These are phyloP conservation scores for Cybosia mesomella DNA, from an alignment of 2,888 invertebrate species.

Conservation along the genomic window DNA sequence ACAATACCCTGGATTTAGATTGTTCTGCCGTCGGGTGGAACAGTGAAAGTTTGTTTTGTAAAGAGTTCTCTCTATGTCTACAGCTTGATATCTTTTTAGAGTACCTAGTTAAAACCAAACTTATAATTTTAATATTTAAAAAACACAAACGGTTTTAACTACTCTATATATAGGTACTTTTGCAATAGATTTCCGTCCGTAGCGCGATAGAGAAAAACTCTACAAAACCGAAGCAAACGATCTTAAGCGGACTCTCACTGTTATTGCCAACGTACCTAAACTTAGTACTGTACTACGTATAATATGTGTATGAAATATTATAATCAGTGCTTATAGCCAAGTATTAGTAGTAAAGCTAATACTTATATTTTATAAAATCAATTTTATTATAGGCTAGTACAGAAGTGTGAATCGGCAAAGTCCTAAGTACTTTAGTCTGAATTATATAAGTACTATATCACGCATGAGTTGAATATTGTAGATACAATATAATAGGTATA, in stretches of 20 bases:
- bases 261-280: no score
- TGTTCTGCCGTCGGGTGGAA: background rate
- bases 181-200: no score
- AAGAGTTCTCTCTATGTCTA: background rate
- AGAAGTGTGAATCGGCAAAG: constrained; percentile 29
- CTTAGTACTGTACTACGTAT: no score
- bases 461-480: constrained; percentile 33
- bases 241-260: no score
- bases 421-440: constrained; percentile 48
- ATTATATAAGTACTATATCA: constrained; percentile 50
- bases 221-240: no score
- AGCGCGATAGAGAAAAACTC: background rate
- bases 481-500: background rate
- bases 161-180: background rate
- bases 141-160: background rate
- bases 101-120: background rate
- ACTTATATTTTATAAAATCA: constrained; percentile 29
- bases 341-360: constrained; percentile 47
- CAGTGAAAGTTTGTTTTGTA: background rate
- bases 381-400: constrained; percentile 15
- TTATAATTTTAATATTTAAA: background rate
- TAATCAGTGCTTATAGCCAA: constrained; percentile 46
- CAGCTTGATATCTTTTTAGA: background rate
- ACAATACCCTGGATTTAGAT: constrained; percentile 30
- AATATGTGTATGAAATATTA: no score